A percentile compares a stretch with the other conserved stretches of the same genome.
These are phyloP conservation scores for Macropodus opercularis DNA, from an alignment of 2,797 vertebrate genomes.

Conservation along the genomic window DNA sequence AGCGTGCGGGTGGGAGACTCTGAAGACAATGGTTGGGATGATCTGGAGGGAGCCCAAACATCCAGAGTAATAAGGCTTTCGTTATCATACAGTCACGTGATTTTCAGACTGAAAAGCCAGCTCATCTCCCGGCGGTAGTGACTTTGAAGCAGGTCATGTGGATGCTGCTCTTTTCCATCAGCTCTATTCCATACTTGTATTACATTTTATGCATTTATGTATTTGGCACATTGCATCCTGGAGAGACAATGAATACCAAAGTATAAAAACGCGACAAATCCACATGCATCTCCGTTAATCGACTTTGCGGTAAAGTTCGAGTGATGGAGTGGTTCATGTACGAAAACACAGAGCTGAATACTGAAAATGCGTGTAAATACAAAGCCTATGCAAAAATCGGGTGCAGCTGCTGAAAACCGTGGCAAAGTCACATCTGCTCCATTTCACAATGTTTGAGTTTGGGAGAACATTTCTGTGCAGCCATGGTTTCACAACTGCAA, in stretches of 20 bases:
- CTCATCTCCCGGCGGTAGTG: slow-evolving; percentile 22
- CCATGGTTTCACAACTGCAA: background rate
- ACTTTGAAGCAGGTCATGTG: slow-evolving; percentile 35
- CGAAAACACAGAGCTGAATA: background rate
- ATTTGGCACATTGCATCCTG: slow-evolving; percentile 13
- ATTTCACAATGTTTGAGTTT: background rate
- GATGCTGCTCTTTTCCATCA: slow-evolving; percentile 4
- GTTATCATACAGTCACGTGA: slow-evolving; percentile 46
- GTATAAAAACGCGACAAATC: background rate
- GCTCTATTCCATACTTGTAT: slow-evolving; percentile 9
- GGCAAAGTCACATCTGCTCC: background rate
- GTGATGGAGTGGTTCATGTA: background rate
- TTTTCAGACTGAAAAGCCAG: slow-evolving; percentile 34
- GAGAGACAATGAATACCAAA: background rate
- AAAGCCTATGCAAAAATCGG: background rate
- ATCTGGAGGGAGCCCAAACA: slow-evolving; percentile 33
- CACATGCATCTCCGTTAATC: background rate
- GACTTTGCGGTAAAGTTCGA: background rate
- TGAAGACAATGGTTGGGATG: slow-evolving; percentile 30
- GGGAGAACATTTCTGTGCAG: background rate
- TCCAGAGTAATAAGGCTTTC: slow-evolving; percentile 33
- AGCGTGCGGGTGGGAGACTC: background rate
- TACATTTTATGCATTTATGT: slow-evolving; percentile 8
- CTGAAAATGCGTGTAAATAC: background rate
- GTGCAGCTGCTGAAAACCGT: background rate